These are phyloP conservation scores for Cinclus mexicanus DNA, from an alignment of 2,113 vertebrate genomes.

Conservation along the genomic window DNA sequence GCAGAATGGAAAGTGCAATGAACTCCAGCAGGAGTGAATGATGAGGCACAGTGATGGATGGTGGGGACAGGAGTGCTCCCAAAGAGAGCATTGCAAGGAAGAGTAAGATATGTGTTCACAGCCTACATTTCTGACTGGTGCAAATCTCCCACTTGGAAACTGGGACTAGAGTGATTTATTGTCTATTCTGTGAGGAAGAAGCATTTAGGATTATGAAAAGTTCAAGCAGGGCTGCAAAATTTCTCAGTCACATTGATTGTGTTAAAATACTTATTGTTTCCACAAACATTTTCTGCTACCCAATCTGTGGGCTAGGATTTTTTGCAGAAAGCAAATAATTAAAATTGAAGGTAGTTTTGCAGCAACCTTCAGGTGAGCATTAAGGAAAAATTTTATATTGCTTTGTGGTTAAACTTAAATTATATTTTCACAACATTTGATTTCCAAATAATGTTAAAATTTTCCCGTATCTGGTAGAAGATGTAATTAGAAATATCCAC, in stretches of 20 bases:
- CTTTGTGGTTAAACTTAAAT: background rate
- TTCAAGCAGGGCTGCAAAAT: background rate
- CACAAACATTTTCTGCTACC: background rate
- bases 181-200: background rate
- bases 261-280: slow-evolving; percentile 18
- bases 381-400: background rate
- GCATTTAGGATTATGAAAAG: background rate
- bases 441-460: background rate
- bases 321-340: background rate
- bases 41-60: background rate
- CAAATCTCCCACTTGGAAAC: background rate
- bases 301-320: background rate
- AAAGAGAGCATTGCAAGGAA: background rate
- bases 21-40: background rate
- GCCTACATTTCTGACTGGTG: background rate
- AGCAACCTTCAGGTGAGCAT: background rate
- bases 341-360: background rate
- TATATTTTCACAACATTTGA: background rate
- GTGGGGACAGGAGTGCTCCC: background rate
- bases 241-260: background rate
- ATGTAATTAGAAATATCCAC: background rate
- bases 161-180: background rate
- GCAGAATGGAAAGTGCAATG: background rate
- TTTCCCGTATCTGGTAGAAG: background rate
- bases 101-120: background rate